phyloP scores from a whole-genome alignment of 2,797 vertebrate species.

The Pteropus rufus region DNA sequence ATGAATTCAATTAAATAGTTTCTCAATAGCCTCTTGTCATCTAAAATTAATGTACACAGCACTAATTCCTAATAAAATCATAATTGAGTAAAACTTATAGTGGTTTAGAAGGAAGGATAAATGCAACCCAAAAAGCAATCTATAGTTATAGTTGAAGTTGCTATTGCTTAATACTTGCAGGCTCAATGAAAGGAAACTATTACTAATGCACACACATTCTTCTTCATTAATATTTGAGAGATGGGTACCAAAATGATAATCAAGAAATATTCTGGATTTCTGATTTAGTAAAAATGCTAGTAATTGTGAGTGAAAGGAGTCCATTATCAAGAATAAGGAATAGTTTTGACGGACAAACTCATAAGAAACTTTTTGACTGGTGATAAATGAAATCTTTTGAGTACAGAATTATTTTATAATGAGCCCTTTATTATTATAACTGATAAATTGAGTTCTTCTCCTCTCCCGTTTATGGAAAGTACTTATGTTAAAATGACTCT shows the following conservation, averaged over 20 bases:
- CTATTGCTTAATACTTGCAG: constrained; percentile 24
- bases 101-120: constrained; percentile 37
- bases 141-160: constrained; percentile 47
- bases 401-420: neutral
- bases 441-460: neutral
- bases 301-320: neutral
- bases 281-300: neutral
- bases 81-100: neutral
- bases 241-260: constrained; percentile 20
- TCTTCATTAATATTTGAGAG: constrained; percentile 12
- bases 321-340: neutral
- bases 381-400: neutral
- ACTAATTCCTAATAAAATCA: constrained; percentile 18
- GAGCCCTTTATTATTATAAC: neutral
- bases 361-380: neutral
- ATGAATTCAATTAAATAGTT: neutral
- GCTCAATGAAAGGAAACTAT: neutral
- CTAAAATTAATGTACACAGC: neutral
- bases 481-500: neutral
- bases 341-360: neutral
- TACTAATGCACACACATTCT: constrained; percentile 16
- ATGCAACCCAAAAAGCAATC: constrained; percentile 23
- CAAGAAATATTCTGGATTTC: constrained; percentile 53
- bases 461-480: neutral
- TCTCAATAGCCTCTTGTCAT: neutral